Evolutionary conservation across 1,140 invertebrate species (phyloP).

Genomic region (Drosophila biarmipes): DNA sequence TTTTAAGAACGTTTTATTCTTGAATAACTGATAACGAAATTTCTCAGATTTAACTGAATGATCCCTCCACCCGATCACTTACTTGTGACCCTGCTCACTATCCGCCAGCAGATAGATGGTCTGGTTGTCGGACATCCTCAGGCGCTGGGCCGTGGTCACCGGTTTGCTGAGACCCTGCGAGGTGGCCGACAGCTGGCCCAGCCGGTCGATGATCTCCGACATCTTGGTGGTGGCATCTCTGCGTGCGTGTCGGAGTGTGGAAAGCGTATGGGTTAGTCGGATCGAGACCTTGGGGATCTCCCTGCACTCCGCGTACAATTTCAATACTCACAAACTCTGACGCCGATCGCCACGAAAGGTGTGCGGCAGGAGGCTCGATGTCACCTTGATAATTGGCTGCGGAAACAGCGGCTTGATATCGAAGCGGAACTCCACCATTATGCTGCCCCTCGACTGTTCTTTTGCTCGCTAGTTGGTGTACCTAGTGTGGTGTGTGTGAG

Average conservation of each 20-base stretch:
- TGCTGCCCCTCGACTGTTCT: slow-evolving; percentile 20
- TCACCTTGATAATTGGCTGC: slow-evolving; percentile 87
- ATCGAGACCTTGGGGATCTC: slow-evolving; percentile 10
- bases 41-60: too few species aligned
- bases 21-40: too few species aligned
- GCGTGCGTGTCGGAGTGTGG: slow-evolving; percentile 59
- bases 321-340: slow-evolving; percentile 86
- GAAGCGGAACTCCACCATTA: slow-evolving; percentile 88
- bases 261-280: slow-evolving; percentile 64
- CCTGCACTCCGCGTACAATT: slow-evolving; percentile 60
- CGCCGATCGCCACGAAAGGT: slow-evolving; percentile 87
- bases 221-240: slow-evolving; percentile 88
- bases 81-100: slow-evolving; percentile 86
- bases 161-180: slow-evolving; percentile 90
- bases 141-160: slow-evolving; percentile 89
- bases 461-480: not conserved
- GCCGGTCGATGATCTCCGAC: slow-evolving; percentile 88
- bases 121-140: slow-evolving; percentile 88
- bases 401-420: slow-evolving; percentile 87
- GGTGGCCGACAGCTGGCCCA: slow-evolving; percentile 89
- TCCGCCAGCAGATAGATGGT: slow-evolving; percentile 89
- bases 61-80: slow-evolving; percentile 58
- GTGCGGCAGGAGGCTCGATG: slow-evolving; percentile 86
- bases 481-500: not conserved
- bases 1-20: too few species aligned